Evolutionary conservation across 2,888 invertebrate genomes (phyloP), one percentile per base, ranked within the genome.

Genomic region (Synergus itoensis): DNA sequence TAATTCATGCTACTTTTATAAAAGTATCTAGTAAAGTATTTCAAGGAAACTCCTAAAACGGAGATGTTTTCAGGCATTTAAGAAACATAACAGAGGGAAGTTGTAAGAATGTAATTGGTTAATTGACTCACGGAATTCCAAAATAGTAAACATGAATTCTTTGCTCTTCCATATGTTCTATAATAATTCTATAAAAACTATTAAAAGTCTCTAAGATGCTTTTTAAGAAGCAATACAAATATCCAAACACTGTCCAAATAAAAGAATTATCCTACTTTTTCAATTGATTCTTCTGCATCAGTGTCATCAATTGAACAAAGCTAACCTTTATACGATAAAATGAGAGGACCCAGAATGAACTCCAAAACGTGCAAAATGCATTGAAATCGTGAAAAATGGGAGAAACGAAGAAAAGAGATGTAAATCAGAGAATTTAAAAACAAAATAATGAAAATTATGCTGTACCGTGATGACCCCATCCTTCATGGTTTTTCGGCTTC

Each of bases 391-490:
- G n/a, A n/a, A 1, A 53, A 53, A 53, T 53, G n/a, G 53, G 53
- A 53, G 53, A 53, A 53, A 7, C 36, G 5, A 36, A 18, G 16
- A n/a, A n/a, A n/a, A n/a, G 53, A n/a, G n/a, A n/a, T n/a, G 53
- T 9, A n/a, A 53, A 53, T 53, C 8, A 12, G 21, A 60, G 5
- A 11, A 12, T 28, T 0, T 60, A 60, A 21, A 36, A 77, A 48
- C 14, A 65, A 79, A 64, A 77, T 73, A 57, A 73, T 77, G 65
- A 83, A 77, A 77, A 81, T 80, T 81, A 94, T 94, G 81, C 77
- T 86, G 78, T 95, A 96, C 96, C 93, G 97, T 97, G 93, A 97
- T 96, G 91, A 97, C 96, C 92, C 96, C 96, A 94, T 97, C 97
- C 94, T 97, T 97, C 93, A 96, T 95, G 92, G 96, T 95, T 94